Percentiles rank a stretch among this genome's conserved stretches.
phyloP scores from a whole-genome alignment of 2,113 vertebrate species.

The Rhea pennata region DNA sequence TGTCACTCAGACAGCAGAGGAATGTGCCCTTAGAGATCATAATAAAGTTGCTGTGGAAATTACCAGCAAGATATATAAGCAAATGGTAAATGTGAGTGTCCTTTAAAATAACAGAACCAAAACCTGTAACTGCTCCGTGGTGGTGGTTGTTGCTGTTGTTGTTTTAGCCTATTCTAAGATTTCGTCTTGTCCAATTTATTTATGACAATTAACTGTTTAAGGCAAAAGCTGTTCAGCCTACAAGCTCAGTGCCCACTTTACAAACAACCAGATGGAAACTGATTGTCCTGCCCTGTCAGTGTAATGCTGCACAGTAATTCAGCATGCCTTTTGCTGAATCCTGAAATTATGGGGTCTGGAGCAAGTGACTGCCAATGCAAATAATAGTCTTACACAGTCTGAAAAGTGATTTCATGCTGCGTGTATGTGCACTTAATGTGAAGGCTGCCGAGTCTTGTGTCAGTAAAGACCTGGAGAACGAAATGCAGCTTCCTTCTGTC shows the following conservation, averaged over 20 bases:
- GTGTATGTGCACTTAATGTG: background rate
- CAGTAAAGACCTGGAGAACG: background rate
- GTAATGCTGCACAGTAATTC: background rate
- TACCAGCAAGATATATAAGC: background rate
- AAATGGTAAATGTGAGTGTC: background rate
- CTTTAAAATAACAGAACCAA: background rate
- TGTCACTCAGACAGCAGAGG: background rate
- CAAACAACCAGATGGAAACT: background rate
- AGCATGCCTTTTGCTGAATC: background rate
- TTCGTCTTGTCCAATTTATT: background rate
- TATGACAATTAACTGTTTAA: background rate
- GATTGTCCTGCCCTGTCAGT: background rate
- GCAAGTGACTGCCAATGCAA: background rate
- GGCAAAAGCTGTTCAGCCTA: background rate
- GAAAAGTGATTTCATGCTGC: background rate
- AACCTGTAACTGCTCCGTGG: background rate
- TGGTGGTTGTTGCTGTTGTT: background rate
- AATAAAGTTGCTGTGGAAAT: background rate
- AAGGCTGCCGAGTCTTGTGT: background rate
- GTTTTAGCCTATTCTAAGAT: background rate
- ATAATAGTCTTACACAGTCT: background rate
- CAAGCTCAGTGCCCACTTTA: background rate
- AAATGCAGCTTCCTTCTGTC: background rate
- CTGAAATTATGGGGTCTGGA: background rate
- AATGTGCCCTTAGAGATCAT: background rate